A percentile compares a stretch with the other conserved stretches of the same genome.
Evolutionary conservation across 2,113 vertebrate genomes (phyloP).

Genomic region (Albula goreensis): DNA sequence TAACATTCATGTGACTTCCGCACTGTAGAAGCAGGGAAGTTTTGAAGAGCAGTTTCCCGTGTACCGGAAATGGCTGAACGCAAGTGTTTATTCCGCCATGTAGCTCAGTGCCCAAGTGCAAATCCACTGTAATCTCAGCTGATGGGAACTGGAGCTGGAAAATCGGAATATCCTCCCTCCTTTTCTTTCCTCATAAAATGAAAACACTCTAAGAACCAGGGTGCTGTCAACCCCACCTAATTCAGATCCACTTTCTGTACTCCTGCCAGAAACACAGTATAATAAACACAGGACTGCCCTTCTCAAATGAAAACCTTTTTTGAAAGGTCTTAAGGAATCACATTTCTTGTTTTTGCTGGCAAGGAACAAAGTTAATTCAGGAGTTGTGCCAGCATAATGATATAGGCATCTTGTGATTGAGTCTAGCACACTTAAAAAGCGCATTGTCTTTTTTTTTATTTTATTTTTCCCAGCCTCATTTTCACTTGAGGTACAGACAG

Average conservation of each 20-base stretch:
- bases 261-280: slow-evolving; percentile 48
- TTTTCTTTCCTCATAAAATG: slow-evolving; percentile 33
- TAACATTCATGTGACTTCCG: not conserved
- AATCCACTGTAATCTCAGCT: slow-evolving; percentile 48
- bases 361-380: slow-evolving; percentile 14
- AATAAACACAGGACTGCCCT: slow-evolving; percentile 37
- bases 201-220: slow-evolving; percentile 29
- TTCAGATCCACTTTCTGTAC: slow-evolving; percentile 43
- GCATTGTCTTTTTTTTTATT: not conserved
- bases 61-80: slow-evolving; percentile 41
- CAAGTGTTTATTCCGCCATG: slow-evolving; percentile 37
- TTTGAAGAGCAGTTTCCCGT: slow-evolving; percentile 28
- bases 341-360: slow-evolving; percentile 56
- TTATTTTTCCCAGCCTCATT: not conserved
- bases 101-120: slow-evolving; percentile 26
- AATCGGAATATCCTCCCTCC: slow-evolving; percentile 27
- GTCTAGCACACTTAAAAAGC: slow-evolving; percentile 35
- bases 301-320: slow-evolving; percentile 43
- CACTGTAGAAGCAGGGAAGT: slow-evolving; percentile 22
- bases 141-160: slow-evolving; percentile 35
- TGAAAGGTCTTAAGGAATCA: slow-evolving; percentile 34
- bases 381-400: slow-evolving; percentile 17
- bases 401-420: slow-evolving; percentile 45
- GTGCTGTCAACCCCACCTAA: slow-evolving; percentile 27
- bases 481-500: not conserved